A percentile compares a stretch with the other conserved stretches of the same genome.
Conservation (phyloP, 2,888 invertebrate species). For the Spilarctia lutea region DNA sequence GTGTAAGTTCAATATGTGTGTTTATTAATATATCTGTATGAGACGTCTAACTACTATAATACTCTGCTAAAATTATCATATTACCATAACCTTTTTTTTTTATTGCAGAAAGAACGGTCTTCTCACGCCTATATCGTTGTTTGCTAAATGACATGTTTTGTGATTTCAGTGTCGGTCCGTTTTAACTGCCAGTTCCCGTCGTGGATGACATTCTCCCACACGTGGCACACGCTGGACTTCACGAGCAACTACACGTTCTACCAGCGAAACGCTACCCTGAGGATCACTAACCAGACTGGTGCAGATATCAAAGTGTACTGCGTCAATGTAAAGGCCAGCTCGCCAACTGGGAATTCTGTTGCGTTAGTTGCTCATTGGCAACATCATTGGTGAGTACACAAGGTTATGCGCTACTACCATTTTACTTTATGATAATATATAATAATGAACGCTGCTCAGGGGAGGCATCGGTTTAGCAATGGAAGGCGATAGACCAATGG, state of each 20-base stretch:
- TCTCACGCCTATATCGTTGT: no score
- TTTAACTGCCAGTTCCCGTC: conserved; percentile 94
- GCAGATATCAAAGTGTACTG: conserved; percentile 89
- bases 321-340: conserved; percentile 87
- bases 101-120: no score
- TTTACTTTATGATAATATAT: background rate
- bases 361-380: conserved; percentile 86
- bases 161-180: conserved; percentile 88
- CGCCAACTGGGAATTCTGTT: conserved; percentile 81
- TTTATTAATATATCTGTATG: background rate
- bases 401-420: background rate
- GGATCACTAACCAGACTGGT: conserved; percentile 88
- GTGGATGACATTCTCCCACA: conserved; percentile 94
- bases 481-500: no score
- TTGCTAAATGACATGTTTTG: background rate
- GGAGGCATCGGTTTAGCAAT: no score
- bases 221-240: conserved; percentile 96
- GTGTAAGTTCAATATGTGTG: background rate
- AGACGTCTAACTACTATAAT: background rate
- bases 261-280: conserved; percentile 91
- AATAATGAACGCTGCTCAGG: no score
- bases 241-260: conserved; percentile 95
- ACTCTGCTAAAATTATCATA: background rate
- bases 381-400: conserved; percentile 77
- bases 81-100: background rate